A percentile compares a stretch with the other conserved stretches of the same genome.
Evolutionary conservation across 2,888 invertebrate genomes (phyloP).

Genomic region (Tricholauxania praeusta): DNA sequence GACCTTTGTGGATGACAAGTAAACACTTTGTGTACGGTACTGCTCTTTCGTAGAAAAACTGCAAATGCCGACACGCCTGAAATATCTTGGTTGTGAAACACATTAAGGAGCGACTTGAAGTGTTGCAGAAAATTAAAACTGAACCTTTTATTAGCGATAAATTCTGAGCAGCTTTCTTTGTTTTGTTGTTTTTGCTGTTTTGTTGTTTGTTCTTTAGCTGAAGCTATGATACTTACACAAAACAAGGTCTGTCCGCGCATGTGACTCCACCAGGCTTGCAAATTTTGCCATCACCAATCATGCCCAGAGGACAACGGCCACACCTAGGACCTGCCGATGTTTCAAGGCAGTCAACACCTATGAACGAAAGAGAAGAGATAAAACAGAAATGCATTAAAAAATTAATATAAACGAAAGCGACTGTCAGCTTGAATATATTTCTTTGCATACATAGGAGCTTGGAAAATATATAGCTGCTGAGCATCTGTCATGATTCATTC

Average conservation of each 20-base stretch:
- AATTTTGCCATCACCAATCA: constrained; percentile 79
- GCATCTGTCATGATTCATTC: background rate
- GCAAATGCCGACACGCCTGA: background rate
- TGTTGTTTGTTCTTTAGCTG: background rate
- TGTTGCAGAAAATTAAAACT: constrained; percentile 25
- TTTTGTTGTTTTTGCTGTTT: background rate
- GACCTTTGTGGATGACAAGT: constrained; percentile 16
- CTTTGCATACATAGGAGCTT: background rate
- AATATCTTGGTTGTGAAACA: background rate
- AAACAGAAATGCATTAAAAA: constrained; percentile 35
- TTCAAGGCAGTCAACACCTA: constrained; percentile 78
- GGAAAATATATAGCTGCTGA: background rate
- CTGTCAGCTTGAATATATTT: background rate
- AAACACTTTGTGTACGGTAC: background rate
- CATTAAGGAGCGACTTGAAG: constrained; percentile 19
- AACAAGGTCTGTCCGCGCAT: constrained; percentile 77
- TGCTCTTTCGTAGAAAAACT: background rate
- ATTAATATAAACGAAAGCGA: constrained; percentile 31
- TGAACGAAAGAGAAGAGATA: constrained; percentile 42
- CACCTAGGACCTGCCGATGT: constrained; percentile 79
- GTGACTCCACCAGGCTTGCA: constrained; percentile 78
- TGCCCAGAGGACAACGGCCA: constrained; percentile 81
- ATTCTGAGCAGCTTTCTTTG: constrained; percentile 7
- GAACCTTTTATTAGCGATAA: constrained; percentile 32
- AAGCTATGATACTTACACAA: constrained; percentile 67